Base-by-base conservation (phyloP, 2,797 vertebrate species). In the Meda fulgida region DNA sequence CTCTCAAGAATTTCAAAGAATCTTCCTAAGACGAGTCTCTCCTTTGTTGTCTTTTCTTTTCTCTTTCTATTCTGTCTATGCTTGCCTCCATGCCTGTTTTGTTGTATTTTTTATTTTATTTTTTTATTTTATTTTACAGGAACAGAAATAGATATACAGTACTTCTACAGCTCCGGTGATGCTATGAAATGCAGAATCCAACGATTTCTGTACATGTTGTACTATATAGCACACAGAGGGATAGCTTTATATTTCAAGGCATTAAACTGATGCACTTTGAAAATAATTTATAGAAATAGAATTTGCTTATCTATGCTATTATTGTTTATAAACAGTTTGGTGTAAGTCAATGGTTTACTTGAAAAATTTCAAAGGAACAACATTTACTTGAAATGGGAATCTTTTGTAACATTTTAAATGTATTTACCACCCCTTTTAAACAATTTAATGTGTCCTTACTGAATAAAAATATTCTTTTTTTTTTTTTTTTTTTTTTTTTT, bases 1-100 rank as follows among this genome's bases (percentile, higher is more conserved):
- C 73, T 70, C 36, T 70, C 10, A 36, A 18, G 63, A 65, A 34
- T 83, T 69, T 83, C 19, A 48, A 83, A 83, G 72, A 76, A 70
- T 23, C 34, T 80, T 51, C 43, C 58, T 58, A 70, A 23, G 31
- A 38, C 31, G 31, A 75, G 5, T 48, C 55, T 79, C 23, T 58
- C 10, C n/a, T 8, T 21, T 48, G 23, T 55, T 7, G 16, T 29
- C 19, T 69, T 71, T 48, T 51, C 63, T 13, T 48, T 71, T 73
- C 63, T 77, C 70, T 34, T 23, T 34, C 48, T 72, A 13, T 48
- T 40, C 31, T 46, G 10, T 73, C 55, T 46, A 5, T 48, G 2
- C 31, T 71, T 71, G 21, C 21, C n/a, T 71, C 51, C 11, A 11
- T 34, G 21, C 5, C 58, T 34, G 23, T 23, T 31, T 31, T 31